Evolutionary conservation across 2,888 invertebrate genomes (phyloP).

Genomic region (Microplitis manilae): DNA sequence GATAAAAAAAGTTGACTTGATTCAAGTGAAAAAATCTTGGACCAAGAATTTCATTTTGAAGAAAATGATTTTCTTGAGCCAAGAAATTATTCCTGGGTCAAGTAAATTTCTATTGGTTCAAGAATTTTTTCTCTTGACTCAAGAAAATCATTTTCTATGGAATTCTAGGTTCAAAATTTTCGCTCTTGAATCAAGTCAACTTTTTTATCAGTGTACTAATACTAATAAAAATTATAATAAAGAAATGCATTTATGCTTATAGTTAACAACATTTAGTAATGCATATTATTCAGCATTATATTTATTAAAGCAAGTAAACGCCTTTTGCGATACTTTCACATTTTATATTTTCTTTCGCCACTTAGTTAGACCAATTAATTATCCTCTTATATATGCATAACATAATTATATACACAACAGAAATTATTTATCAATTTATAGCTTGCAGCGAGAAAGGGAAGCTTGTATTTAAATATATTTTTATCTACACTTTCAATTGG

Average conservation of each 20-base stretch:
- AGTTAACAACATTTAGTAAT: neutral
- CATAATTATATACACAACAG: slow-evolving; percentile 20
- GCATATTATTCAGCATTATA: neutral
- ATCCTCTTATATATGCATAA: slow-evolving; percentile 23
- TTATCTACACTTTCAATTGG: slow-evolving; percentile 37
- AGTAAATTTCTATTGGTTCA: too few relatives aligned
- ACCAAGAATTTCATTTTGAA: too few relatives aligned
- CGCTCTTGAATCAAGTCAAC: too few relatives aligned
- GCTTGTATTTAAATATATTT: slow-evolving; percentile 23
- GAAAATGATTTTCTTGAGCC: too few relatives aligned
- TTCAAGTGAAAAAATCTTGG: too few relatives aligned
- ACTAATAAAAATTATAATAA: neutral
- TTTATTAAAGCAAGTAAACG: slow-evolving; percentile 10
- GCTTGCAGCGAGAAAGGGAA: slow-evolving; percentile 38
- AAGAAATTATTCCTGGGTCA: too few relatives aligned
- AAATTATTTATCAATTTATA: slow-evolving; percentile 40
- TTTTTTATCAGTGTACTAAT: neutral
- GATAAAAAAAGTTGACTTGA: too few relatives aligned
- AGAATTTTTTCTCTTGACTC: too few relatives aligned
- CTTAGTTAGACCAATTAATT: slow-evolving; percentile 39
- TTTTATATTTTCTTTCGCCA: slow-evolving; percentile 44
- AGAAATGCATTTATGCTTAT: neutral
- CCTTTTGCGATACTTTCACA: slow-evolving; percentile 38
- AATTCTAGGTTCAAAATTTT: too few relatives aligned
- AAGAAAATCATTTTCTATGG: too few relatives aligned